phyloP scores from a whole-genome alignment of 2,888 invertebrate genomes.

The Drepana falcataria region DNA sequence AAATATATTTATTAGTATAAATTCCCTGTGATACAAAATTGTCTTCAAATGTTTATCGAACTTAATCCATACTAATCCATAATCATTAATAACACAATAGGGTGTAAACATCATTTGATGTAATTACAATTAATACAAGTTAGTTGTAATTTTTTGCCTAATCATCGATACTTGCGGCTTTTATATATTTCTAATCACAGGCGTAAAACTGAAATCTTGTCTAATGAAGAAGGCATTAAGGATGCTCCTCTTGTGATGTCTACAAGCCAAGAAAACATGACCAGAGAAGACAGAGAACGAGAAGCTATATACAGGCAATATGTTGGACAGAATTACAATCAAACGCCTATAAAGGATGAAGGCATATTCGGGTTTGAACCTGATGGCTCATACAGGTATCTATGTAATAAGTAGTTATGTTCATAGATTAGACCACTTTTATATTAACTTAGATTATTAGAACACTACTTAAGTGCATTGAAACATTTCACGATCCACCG shows the following conservation, averaged over 20 bases:
- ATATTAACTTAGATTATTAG: slow-evolving; percentile 14
- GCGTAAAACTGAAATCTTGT: slow-evolving; percentile 70
- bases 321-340: slow-evolving; percentile 69
- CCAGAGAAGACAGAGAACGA: slow-evolving; percentile 64
- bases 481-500: slow-evolving; percentile 14
- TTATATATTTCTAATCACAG: slow-evolving; percentile 25
- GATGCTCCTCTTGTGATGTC: slow-evolving; percentile 76
- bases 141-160: no score
- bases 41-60: no score
- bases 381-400: slow-evolving; percentile 73
- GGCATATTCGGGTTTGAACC: slow-evolving; percentile 77
- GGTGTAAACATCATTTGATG: no score
- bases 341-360: slow-evolving; percentile 79
- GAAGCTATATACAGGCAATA: slow-evolving; percentile 67
- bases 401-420: slow-evolving; percentile 1
- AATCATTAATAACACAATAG: no score
- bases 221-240: slow-evolving; percentile 65
- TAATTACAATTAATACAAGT: no score
- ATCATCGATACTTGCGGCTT: no score
- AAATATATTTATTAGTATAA: no score
- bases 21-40: no score
- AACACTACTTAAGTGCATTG: slow-evolving; percentile 24
- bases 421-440: slow-evolving; percentile 1
- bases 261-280: slow-evolving; percentile 82
- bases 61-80: no score